Evolutionary conservation across 1,140 invertebrate species (phyloP).

Genomic region (Drosophila kurseongensis): DNA sequence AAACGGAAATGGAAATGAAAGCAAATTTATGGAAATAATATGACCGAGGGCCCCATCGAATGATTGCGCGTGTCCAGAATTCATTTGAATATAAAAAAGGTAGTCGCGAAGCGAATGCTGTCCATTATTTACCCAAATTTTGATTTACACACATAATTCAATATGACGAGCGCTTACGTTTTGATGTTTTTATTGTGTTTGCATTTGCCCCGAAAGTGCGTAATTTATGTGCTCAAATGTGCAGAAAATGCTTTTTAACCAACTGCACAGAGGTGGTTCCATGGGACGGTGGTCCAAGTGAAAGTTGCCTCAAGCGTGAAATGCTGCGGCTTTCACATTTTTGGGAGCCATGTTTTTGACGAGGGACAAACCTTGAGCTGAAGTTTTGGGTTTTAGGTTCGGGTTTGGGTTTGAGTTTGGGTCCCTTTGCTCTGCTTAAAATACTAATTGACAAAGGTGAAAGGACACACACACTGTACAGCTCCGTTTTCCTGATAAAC

Average conservation of each 20-base stretch:
- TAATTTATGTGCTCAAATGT: conserved; percentile 81
- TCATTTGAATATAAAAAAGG: conserved; percentile 24
- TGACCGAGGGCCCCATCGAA: conserved; percentile 26
- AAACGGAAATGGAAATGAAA: conserved; percentile 74
- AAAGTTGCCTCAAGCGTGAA: conserved; percentile 46
- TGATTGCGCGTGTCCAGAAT: conserved; percentile 35
- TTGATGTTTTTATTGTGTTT: conserved; percentile 75
- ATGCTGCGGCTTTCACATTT: conserved; percentile 43
- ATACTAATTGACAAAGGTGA: conserved; percentile 52
- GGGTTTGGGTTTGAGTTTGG: background rate
- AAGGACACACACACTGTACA: conserved; percentile 25
- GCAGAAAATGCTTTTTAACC: conserved; percentile 75
- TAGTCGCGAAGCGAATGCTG: background rate
- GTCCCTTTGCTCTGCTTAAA: conserved; percentile 32
- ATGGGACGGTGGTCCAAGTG: background rate
- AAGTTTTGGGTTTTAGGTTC: background rate
- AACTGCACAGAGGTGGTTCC: conserved; percentile 50
- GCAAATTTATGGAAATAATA: conserved; percentile 81
- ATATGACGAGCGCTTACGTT: conserved; percentile 52
- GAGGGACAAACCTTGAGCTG: conserved; percentile 33
- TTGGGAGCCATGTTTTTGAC: conserved; percentile 32
- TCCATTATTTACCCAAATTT: conserved; percentile 44
- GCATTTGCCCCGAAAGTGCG: conserved; percentile 51
- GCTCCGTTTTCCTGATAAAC: conserved; percentile 19
- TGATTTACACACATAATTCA: conserved; percentile 67